Conservation (phyloP, 1,140 invertebrate species). For the Drosophila triauraria region DNA sequence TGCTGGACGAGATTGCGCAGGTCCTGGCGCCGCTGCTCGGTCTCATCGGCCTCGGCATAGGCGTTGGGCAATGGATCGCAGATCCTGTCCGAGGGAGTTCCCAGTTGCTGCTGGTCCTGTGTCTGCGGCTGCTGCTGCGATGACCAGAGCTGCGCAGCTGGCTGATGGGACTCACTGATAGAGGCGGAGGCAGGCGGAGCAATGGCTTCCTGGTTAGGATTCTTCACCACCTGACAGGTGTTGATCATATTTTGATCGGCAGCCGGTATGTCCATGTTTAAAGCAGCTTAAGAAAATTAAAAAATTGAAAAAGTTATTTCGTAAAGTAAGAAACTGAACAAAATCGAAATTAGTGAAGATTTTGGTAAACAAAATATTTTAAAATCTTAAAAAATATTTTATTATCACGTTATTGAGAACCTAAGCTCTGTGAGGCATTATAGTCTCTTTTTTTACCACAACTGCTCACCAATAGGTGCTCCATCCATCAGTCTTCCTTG, state of each 20-base stretch:
- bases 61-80: conserved; percentile 3
- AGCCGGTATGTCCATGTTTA: not conserved
- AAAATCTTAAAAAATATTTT: no score
- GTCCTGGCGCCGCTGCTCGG: conserved; percentile 58
- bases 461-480: conserved; percentile 5
- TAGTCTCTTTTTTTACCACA: not conserved
- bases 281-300: no score
- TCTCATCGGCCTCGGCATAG: conserved; percentile 45
- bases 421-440: no score
- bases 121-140: not conserved
- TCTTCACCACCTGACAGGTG: not conserved
- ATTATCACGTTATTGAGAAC: no score
- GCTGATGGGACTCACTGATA: not conserved
- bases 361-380: not conserved
- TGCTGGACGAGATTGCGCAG: conserved; percentile 75
- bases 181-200: not conserved
- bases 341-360: not conserved
- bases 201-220: not conserved
- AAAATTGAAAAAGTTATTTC: not conserved
- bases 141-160: not conserved
- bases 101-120: conserved; percentile 9
- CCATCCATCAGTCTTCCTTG: not conserved
- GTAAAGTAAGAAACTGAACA: not conserved
- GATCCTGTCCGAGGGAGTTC: not conserved
- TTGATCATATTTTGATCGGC: not conserved